A percentile compares a stretch with the other conserved stretches of the same genome.
Conservation (phyloP, 2,888 invertebrate species). For the Julus scandinavius region DNA sequence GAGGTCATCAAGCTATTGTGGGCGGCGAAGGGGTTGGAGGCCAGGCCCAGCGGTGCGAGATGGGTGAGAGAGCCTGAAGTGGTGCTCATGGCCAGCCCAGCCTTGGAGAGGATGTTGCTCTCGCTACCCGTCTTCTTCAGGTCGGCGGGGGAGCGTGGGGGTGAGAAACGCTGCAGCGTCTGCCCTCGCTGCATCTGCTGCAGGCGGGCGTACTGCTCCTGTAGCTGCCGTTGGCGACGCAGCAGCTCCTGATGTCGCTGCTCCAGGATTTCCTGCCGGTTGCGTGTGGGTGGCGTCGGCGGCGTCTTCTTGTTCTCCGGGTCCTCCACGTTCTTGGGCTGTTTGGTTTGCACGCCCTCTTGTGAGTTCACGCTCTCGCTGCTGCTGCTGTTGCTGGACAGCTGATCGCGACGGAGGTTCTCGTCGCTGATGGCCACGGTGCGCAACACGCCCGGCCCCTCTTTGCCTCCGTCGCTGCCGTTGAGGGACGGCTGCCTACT, state of each 20-base stretch:
- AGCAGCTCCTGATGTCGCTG: constrained; percentile 88
- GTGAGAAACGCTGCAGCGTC: constrained; percentile 68
- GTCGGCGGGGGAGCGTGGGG: constrained; percentile 67
- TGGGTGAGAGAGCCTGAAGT: constrained; percentile 74
- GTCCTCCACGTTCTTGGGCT: constrained; percentile 55
- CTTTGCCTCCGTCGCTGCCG: constrained; percentile 57
- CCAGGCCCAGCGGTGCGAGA: constrained; percentile 67
- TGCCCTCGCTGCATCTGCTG: constrained; percentile 81
- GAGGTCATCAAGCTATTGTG: constrained; percentile 55
- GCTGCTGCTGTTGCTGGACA: constrained; percentile 76
- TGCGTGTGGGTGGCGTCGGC: constrained; percentile 60
- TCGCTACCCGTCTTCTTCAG: constrained; percentile 90
- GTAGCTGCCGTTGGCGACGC: constrained; percentile 86
- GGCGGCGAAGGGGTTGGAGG: constrained; percentile 53
- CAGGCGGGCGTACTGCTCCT: constrained; percentile 89
- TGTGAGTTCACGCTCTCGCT: constrained; percentile 81
- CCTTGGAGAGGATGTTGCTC: constrained; percentile 85
- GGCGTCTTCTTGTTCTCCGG: constrained; percentile 57
- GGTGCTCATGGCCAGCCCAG: constrained; percentile 75
- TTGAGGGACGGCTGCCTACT: constrained; percentile 18
- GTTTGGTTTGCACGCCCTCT: constrained; percentile 70
- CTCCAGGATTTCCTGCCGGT: constrained; percentile 72
- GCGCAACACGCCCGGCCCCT: constrained; percentile 59
- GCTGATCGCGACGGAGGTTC: constrained; percentile 63
- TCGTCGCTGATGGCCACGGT: constrained; percentile 61